Conservation (phyloP, 1,140 invertebrate species). For the Leptinotarsa undecemlineata region DNA sequence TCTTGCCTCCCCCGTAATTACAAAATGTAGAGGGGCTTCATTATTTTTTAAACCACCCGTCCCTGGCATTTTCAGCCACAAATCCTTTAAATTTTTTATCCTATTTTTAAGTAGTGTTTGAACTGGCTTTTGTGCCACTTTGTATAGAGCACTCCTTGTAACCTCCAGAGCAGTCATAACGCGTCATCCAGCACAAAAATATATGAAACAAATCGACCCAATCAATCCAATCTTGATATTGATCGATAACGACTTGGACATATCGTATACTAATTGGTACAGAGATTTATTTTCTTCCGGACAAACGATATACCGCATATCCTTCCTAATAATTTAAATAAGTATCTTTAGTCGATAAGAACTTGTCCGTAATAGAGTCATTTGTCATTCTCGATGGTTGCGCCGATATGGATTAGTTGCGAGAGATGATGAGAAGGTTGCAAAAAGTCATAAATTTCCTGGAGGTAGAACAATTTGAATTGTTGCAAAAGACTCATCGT, state of each 20-base stretch:
- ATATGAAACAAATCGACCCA: background rate
- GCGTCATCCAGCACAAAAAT: background rate
- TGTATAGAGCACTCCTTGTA: no score
- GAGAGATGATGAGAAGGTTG: no score
- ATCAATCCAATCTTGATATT: conserved; percentile 8
- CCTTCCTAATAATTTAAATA: conserved; percentile 6
- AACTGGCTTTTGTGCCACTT: no score
- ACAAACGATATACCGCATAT: background rate
- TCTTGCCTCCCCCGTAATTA: no score
- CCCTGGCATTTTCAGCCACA: no score
- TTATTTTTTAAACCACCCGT: no score
- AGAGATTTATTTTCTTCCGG: conserved; percentile 8
- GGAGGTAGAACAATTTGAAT: no score
- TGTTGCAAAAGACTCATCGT: no score
- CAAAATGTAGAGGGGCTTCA: no score
- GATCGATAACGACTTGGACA: conserved; percentile 5
- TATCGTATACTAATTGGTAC: conserved; percentile 8
- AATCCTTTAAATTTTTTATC: no score
- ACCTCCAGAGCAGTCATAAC: background rate
- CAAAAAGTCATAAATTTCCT: no score
- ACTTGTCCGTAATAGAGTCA: background rate
- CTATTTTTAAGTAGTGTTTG: no score
- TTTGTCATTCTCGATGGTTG: background rate
- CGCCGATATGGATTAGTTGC: background rate
- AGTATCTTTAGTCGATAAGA: background rate